Base-by-base conservation (phyloP, 1,140 invertebrate genomes). In the Leptopilina clavipes region DNA sequence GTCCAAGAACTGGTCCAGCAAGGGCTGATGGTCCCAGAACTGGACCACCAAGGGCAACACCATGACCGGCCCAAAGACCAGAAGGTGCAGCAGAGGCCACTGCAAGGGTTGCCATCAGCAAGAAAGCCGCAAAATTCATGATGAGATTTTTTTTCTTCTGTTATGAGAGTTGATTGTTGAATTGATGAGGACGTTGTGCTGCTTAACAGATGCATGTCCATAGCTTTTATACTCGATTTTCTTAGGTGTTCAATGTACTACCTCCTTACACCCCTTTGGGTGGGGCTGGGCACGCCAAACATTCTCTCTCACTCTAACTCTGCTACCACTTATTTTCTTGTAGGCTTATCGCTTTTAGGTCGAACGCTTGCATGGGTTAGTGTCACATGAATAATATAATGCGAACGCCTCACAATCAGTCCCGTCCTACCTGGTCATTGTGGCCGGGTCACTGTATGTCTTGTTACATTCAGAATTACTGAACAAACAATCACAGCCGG, bases 241-340 rank as follows among this genome's bases (percentile, higher is more conserved):
- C 71, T 84, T 70, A 78, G 44, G 48, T 52, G 48, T 52, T 17
- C 14, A 52, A 52, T 75, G 73, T 77, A 79, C 84, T 82, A 74
- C 72, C 85, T 83, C 81, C 82, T 79, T 81, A 76, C 84, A 87
- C 83, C 86, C 86, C 78, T 81, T 40, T 86, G 86, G 88, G 88
- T 84, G 88, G 87, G 88, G 88, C 88, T 86, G 83, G 81, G 85
- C 82, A 83, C 83, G 80, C 83, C 80, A 83, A 87, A 87, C 87
- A 88, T 87, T 89, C 87, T 87, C 81, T 77, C 74, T 70, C 70
- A 72, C 71, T 80, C 73, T 75, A 48, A 75, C 75, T 54, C 74
- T 73, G 76, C 80, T 73, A 83, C 79, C 77, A 74, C 75, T 71
- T 40, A 40, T 40, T n/a, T n/a, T 40, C 37, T 83, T 79, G 79